These are phyloP conservation scores for Nymphicus hollandicus DNA, from an alignment of 2,113 vertebrate genomes.

Conservation along the genomic window DNA sequence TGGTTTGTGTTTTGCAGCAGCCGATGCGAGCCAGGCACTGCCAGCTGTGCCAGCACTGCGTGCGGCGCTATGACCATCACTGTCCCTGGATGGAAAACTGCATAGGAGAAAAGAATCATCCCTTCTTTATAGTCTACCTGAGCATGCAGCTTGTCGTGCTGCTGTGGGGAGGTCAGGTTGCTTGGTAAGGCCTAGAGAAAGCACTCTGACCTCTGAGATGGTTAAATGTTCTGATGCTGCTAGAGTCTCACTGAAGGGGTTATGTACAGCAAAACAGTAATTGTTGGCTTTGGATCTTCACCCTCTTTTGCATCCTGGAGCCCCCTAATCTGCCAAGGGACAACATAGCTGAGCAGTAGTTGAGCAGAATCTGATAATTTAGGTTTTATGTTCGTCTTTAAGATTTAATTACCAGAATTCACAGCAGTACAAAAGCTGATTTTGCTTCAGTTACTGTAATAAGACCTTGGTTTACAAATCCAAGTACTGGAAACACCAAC, in stretches of 20 bases:
- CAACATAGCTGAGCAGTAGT: not conserved
- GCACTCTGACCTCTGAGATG: not conserved
- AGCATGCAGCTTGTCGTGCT: constrained; percentile 83
- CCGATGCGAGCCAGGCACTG: constrained; percentile 93
- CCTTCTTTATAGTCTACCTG: constrained; percentile 87
- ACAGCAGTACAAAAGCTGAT: not conserved
- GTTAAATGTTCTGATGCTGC: not conserved
- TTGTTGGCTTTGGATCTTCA: not conserved
- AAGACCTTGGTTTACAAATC: not conserved
- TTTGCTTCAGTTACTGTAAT: not conserved
- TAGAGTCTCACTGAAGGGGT: not conserved
- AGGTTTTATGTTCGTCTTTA: not conserved
- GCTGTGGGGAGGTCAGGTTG: constrained; percentile 83
- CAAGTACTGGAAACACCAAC: not conserved
- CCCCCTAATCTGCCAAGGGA: not conserved
- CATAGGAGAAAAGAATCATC: constrained; percentile 91
- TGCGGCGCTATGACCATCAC: constrained; percentile 93
- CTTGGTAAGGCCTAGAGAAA: constrained; percentile 80
- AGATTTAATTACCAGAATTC: not conserved
- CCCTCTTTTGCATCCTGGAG: not conserved
- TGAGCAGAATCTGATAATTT: not conserved
- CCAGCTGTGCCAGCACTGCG: constrained; percentile 85
- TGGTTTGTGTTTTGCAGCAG: constrained; percentile 74
- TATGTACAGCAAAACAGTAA: not conserved
- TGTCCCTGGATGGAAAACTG: constrained; percentile 98